These are phyloP conservation scores for Aphidius ervi DNA, from an alignment of 1,140 invertebrate genomes.

Conservation along the genomic window DNA sequence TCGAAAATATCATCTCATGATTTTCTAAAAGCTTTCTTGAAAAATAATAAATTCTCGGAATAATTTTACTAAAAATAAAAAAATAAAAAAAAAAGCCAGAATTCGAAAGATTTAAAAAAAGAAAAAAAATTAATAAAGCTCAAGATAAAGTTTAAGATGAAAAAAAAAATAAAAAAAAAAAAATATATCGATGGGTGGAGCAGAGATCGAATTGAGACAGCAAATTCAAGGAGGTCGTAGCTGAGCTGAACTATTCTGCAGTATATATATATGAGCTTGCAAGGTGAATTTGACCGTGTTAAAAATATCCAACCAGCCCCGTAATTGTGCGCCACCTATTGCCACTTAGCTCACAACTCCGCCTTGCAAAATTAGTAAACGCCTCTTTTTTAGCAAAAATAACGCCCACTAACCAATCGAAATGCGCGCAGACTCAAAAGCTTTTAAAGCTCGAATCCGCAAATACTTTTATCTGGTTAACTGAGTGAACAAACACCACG, in stretches of 20 bases:
- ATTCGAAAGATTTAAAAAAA: no score
- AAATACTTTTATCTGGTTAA: slow-evolving; percentile 35
- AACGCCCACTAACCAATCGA: slow-evolving; percentile 49
- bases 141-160: background rate
- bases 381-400: slow-evolving; percentile 49
- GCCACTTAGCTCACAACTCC: slow-evolving; percentile 39
- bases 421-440: slow-evolving; percentile 24
- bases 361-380: slow-evolving; percentile 40
- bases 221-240: slow-evolving; percentile 14
- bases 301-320: slow-evolving; percentile 42
- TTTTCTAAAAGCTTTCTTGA: no score
- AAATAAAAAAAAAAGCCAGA: no score
- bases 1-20: no score
- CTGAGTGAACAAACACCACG: slow-evolving; percentile 49
- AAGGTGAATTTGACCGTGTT: slow-evolving; percentile 33
- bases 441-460: slow-evolving; percentile 20
- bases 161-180: slow-evolving; percentile 13
- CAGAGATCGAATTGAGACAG: slow-evolving; percentile 26
- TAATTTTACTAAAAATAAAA: no score
- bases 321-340: slow-evolving; percentile 40
- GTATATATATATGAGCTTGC: slow-evolving; percentile 16
- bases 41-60: no score
- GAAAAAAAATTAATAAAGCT: no score
- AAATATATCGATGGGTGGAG: slow-evolving; percentile 26
- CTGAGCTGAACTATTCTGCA: no score